Evolutionary conservation across 2,113 vertebrate genomes (phyloP), one percentile per base, ranked within the genome.

Genomic region (Carassius gibelio): DNA sequence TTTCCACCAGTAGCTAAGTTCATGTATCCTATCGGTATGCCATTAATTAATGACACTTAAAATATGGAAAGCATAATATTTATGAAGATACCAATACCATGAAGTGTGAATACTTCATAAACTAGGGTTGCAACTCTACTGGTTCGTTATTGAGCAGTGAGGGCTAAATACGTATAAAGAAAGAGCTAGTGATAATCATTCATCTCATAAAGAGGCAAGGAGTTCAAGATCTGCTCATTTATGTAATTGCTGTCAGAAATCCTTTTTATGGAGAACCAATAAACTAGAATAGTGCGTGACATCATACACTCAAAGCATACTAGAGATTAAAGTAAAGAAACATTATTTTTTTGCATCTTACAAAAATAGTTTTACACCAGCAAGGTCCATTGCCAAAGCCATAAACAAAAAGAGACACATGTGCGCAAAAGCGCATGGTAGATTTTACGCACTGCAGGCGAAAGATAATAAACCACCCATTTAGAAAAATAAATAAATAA

Each of bases 41-140:
- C 61, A 79, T 87, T 69, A 78, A 55, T 82, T 84, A 87, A 80
- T 55, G 42, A 4, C 23, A 45, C 30, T 87, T 61, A 83, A 55
- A 52, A 13, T 36, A 15, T 48, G 26, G 0, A 52, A 57, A 50
- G 48, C 42, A 19, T 21, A 8, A 14, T 6, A 59, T 59, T 36
- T 78, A 23, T 61, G 4, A 38, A 62, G 38, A 36, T 1, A 36
- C 26, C 13, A n/a, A 52, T 21, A 19, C 38, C n/a, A 15, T 42
- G n/a, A 17, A 19, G 15, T 26, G 59, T 80, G 4, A 45, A 48
- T 23, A 64, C 14, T 64, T 42, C 7, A 79, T 14, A 36, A 59
- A 6, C 55, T n/a, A 14, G 5, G 30, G 38, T 30, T 80, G 36
- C n/a, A 64, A 64, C 59, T 45, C 78, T 30, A 15, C 36, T 61